Conservation (phyloP, 2,888 invertebrate genomes). For the Drosophila atripex region DNA sequence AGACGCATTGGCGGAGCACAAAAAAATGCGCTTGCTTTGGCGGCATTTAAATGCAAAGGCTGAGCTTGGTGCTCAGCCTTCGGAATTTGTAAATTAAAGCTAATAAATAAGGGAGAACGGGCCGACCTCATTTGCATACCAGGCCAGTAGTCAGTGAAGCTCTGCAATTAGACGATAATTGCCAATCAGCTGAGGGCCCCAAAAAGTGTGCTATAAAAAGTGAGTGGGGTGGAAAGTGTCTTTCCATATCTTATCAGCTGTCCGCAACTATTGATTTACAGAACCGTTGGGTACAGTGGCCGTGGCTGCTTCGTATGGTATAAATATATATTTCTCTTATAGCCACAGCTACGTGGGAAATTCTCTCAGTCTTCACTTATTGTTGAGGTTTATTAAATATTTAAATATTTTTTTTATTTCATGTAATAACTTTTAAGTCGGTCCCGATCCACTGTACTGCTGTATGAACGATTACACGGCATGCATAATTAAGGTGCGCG, state of each 20-base stretch:
- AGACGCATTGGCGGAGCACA: constrained; percentile 2
- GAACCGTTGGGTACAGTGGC: not conserved
- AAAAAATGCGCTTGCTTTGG: constrained; percentile 11
- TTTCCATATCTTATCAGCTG: constrained; percentile 60
- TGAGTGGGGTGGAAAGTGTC: not conserved
- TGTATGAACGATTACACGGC: constrained; percentile 12
- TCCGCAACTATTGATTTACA: constrained; percentile 57
- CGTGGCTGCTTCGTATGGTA: not conserved
- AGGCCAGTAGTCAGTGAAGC: constrained; percentile 13
- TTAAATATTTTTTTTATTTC: not conserved
- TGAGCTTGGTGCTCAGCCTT: constrained; percentile 53
- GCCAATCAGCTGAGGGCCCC: constrained; percentile 24
- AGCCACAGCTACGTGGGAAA: not conserved
- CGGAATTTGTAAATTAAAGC: constrained; percentile 70
- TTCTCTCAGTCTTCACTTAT: not conserved
- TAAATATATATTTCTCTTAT: no score
- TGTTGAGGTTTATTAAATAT: not conserved
- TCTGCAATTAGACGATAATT: constrained; percentile 39
- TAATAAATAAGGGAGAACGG: constrained; percentile 57
- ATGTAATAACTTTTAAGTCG: not conserved
- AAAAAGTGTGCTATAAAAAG: constrained; percentile 53
- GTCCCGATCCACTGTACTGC: constrained; percentile 7
- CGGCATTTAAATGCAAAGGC: constrained; percentile 48
- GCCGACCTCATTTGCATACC: constrained; percentile 43
- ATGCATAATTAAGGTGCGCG: constrained; percentile 34